phyloP scores from a whole-genome alignment of 1,140 invertebrate genomes.

The Drosophila nikananu region DNA sequence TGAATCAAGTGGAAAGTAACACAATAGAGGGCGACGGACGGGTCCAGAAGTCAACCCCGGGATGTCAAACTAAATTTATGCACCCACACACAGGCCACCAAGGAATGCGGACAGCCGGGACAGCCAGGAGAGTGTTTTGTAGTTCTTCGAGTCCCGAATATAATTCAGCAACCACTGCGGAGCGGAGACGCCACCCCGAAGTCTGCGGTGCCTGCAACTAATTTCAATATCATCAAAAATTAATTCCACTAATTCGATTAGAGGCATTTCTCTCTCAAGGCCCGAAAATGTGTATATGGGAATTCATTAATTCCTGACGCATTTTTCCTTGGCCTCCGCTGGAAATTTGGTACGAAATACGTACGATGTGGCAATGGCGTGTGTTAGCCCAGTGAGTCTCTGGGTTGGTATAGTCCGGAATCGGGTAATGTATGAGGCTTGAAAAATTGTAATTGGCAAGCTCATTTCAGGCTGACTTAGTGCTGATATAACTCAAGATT shows the following conservation, averaged over 20 bases:
- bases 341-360: conserved; percentile 5
- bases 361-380: conserved; percentile 70
- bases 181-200: conserved; percentile 8
- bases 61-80: conserved; percentile 84
- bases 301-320: conserved; percentile 70
- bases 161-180: conserved; percentile 20
- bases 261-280: conserved; percentile 58
- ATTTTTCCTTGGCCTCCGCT: conserved; percentile 15
- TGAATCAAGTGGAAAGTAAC: conserved; percentile 44
- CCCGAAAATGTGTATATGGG: conserved; percentile 3
- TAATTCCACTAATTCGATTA: conserved; percentile 85
- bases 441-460: conserved; percentile 44
- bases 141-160: conserved; percentile 52
- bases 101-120: conserved; percentile 63
- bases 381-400: conserved; percentile 31
- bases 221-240: conserved; percentile 85
- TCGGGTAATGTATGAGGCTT: conserved; percentile 52
- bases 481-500: conserved; percentile 15
- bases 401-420: conserved; percentile 13
- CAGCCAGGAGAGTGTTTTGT: conserved; percentile 63
- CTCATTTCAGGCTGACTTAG: conserved; percentile 32
- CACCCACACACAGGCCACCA: conserved; percentile 52
- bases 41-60: conserved; percentile 49
- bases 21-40: conserved; percentile 70
- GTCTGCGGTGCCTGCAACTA: conserved; percentile 76